Evolutionary conservation across 2,797 vertebrate species (phyloP), one percentile per base, ranked within the genome.

Genomic region (Gymnothorax javanicus): DNA sequence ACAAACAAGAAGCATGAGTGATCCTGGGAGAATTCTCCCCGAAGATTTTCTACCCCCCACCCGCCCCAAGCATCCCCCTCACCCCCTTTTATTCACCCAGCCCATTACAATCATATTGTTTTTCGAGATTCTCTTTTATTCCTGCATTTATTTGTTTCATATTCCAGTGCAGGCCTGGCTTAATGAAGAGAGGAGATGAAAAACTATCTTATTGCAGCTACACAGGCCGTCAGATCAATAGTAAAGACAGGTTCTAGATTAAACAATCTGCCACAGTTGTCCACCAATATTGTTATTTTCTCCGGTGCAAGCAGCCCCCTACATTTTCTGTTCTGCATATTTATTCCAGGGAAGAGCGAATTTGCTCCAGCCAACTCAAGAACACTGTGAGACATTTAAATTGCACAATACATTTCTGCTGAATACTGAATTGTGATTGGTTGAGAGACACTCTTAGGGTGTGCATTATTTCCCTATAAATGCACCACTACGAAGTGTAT

Each of bases 101-200:
- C 85, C 89, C 89, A 89, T 88, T 82, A 84, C 84, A 91, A 88
- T 90, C 90, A 90, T 89, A 89, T 82, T 86, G 87, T 87, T 88
- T 85, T 89, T 84, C 60, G 86, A 84, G 90, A 89, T 54, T 86
- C 60, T 89, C 85, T 91, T 57, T 79, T 86, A 58, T 60, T 86
- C 87, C 87, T 59, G 58, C 33, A 86, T 89, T 56, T 87, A 84
- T 89, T 89, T 77, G 58, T 87, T 83, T 73, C 82, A 57, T 83
- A 52, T 54, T 79, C 43, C 75, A 79, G 75, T 54, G 84, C 87
- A 86, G 86, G 85, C 88, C 84, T 11, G 77, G 64, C 93, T 91
- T 95, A 95, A 95, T 96, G 96, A 94, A 93, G 92, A 90, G 92
- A 93, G 94, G 92, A 91, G 93, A 93, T 91, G 92, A 94, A 93